Evolutionary conservation across 2,888 invertebrate genomes (phyloP).

Genomic region (Penaeus monodon): DNA sequence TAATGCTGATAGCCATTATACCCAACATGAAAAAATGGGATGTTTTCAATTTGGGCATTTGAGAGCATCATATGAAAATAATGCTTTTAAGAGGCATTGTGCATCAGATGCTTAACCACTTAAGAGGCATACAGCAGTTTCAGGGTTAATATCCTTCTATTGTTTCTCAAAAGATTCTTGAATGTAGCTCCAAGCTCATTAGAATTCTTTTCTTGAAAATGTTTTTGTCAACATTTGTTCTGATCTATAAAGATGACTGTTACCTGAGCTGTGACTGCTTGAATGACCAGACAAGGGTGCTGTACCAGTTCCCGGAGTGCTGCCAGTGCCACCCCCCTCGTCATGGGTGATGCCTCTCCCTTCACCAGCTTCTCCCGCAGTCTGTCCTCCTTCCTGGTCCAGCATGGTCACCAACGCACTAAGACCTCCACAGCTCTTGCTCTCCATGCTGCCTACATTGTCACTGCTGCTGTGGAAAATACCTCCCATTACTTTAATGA

Average conservation of each 20-base stretch:
- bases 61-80: no score
- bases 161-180: no score
- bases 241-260: neutral
- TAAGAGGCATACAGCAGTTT: no score
- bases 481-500: neutral
- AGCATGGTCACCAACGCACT: constrained; percentile 32
- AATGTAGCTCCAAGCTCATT: no score
- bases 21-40: no score
- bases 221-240: neutral
- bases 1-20: no score
- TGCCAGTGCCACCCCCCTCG: constrained; percentile 32
- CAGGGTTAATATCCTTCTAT: no score
- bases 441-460: constrained; percentile 11
- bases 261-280: constrained; percentile 55
- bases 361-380: neutral
- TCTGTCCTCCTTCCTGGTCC: constrained; percentile 14
- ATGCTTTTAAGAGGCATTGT: no score
- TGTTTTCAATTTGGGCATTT: no score
- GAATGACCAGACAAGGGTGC: constrained; percentile 51
- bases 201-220: no score
- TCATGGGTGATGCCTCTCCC: neutral
- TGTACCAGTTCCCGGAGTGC: constrained; percentile 51
- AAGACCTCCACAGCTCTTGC: constrained; percentile 15
- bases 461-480: constrained; percentile 22
- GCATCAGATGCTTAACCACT: no score